Evolutionary conservation across 2,888 invertebrate genomes (phyloP).

Genomic region (Microctonus aethiopoides): DNA sequence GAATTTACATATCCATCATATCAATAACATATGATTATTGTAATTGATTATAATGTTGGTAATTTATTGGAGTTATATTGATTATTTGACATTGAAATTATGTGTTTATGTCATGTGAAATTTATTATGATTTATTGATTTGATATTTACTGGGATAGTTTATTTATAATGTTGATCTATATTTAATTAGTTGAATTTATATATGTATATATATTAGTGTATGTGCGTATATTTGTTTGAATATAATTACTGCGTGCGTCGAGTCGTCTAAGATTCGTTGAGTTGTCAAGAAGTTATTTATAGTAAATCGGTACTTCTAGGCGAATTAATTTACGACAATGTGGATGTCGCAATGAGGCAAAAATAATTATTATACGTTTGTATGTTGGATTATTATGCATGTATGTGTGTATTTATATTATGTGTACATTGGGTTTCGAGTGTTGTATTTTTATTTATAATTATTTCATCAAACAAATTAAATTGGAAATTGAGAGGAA

Average conservation of each 20-base stretch:
- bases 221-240: background rate
- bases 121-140: background rate
- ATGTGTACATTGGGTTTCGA: no score
- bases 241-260: conserved; percentile 7
- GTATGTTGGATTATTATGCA: background rate
- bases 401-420: background rate
- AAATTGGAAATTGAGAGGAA: background rate
- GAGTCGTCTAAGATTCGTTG: background rate
- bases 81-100: background rate
- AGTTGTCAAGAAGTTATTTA: conserved; percentile 28
- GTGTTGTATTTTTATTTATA: background rate
- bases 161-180: background rate
- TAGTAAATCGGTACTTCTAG: conserved; percentile 26
- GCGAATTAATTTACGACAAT: conserved; percentile 18
- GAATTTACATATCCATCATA: background rate
- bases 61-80: background rate
- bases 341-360: background rate
- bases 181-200: background rate
- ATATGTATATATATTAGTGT: background rate
- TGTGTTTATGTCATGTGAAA: background rate
- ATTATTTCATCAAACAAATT: no score
- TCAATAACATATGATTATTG: background rate
- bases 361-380: background rate
- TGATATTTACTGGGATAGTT: background rate
- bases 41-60: background rate